Evolutionary conservation across 2,888 invertebrate genomes (phyloP).

Genomic region (Apamea anceps): DNA sequence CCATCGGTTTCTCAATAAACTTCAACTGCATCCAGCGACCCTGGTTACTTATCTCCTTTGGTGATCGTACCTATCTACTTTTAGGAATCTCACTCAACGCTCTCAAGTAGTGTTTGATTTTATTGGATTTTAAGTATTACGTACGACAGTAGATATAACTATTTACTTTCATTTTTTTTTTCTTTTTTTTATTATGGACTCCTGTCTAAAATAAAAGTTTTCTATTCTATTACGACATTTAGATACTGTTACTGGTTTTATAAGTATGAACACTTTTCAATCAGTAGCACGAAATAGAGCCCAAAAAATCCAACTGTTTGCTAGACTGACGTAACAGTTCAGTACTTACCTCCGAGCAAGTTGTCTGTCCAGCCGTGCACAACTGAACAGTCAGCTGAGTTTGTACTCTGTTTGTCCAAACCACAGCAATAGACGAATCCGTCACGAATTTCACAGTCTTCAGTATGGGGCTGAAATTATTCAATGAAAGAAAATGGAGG

Average conservation of each 20-base stretch:
- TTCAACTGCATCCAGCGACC: no score
- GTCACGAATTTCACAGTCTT: slow-evolving; percentile 94
- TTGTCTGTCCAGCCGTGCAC: slow-evolving; percentile 87
- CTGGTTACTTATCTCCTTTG: no score
- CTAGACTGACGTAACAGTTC: neutral
- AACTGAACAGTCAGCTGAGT: slow-evolving; percentile 91
- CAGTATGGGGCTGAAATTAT: slow-evolving; percentile 89
- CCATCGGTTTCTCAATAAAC: no score
- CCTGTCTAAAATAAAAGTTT: no score
- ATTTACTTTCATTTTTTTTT: no score
- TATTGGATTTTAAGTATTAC: no score
- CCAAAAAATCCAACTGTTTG: neutral
- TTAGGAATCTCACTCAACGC: no score
- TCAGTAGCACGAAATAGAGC: neutral
- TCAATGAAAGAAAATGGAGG: neutral
- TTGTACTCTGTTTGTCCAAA: slow-evolving; percentile 97
- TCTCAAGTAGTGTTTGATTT: neutral
- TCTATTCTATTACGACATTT: neutral
- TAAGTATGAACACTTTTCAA: neutral
- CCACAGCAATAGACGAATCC: slow-evolving; percentile 92
- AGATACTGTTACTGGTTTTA: neutral
- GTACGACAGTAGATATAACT: no score
- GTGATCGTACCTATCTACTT: no score
- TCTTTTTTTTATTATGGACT: no score
- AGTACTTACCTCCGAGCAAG: slow-evolving; percentile 76